phyloP scores from a whole-genome alignment of 2,888 invertebrate genomes.

The Loripinus fragilis region DNA sequence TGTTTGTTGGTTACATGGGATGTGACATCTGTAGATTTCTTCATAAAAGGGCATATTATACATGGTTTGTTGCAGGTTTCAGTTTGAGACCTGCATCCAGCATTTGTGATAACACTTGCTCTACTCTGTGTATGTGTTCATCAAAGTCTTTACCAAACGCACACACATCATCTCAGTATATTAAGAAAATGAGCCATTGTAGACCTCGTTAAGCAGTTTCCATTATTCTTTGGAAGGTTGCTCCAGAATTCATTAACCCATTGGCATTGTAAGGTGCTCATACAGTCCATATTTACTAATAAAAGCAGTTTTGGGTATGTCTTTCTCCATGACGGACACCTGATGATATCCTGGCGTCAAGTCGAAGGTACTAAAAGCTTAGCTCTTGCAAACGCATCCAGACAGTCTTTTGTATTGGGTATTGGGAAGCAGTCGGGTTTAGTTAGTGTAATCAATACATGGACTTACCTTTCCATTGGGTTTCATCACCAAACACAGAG shows the following conservation, averaged over 20 bases:
- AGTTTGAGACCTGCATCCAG: no score
- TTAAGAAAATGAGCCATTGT: constrained; percentile 50
- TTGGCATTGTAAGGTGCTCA: constrained; percentile 45
- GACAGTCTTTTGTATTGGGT: constrained; percentile 47
- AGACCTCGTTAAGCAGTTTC: constrained; percentile 46
- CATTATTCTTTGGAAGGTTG: constrained; percentile 50
- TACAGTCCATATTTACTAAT: constrained; percentile 51
- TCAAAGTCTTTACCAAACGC: no score
- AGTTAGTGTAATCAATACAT: constrained; percentile 43
- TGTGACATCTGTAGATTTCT: no score
- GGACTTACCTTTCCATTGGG: constrained; percentile 39
- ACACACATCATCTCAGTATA: no score
- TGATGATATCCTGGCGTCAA: constrained; percentile 51
- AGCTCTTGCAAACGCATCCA: constrained; percentile 42
- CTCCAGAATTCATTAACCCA: constrained; percentile 46
- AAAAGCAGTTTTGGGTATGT: constrained; percentile 59
- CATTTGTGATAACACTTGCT: no score
- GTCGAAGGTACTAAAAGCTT: constrained; percentile 47
- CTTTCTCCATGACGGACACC: constrained; percentile 39
- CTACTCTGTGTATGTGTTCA: no score
- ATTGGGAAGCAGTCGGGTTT: constrained; percentile 49
- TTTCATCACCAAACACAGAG: constrained; percentile 37
- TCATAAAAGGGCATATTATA: no score
- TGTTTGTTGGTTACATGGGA: no score
- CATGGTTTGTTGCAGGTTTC: no score